Conservation (phyloP, 2,888 invertebrate species). For the Deilephila porcellus region DNA sequence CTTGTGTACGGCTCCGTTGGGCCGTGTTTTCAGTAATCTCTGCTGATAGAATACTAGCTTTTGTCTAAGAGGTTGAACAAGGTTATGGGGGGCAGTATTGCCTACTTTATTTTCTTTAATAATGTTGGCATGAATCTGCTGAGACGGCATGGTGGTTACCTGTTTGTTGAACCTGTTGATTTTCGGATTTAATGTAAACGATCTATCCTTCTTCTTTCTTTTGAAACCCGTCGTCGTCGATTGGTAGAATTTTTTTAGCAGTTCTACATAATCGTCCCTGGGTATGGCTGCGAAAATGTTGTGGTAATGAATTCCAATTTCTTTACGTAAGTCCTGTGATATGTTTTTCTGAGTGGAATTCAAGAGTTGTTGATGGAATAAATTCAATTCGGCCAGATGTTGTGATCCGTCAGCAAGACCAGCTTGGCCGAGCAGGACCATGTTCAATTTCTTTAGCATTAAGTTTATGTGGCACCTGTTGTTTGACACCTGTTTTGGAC, state of each 20-base stretch:
- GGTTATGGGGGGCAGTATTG: constrained; percentile 28
- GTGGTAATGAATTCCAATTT: constrained; percentile 81
- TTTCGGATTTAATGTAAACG: constrained; percentile 48
- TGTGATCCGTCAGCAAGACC: constrained; percentile 81
- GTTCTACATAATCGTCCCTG: constrained; percentile 69
- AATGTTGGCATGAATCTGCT: constrained; percentile 40
- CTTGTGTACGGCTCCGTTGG: constrained; percentile 51
- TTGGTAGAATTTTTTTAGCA: constrained; percentile 63
- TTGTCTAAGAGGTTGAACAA: constrained; percentile 43
- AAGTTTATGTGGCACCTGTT: constrained; percentile 72
- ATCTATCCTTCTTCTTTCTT: constrained; percentile 52
- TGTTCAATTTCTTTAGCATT: constrained; percentile 80
- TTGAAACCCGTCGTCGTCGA: constrained; percentile 39
- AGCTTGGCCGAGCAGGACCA: constrained; percentile 85
- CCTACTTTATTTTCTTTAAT: constrained; percentile 28
- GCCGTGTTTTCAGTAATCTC: constrained; percentile 51
- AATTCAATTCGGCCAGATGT: constrained; percentile 74
- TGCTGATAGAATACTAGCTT: constrained; percentile 57
- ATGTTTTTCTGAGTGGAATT: constrained; percentile 62
- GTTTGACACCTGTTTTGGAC: constrained; percentile 59
- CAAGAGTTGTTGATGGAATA: constrained; percentile 64
- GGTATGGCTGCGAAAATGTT: constrained; percentile 78
- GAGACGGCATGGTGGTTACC: constrained; percentile 50
- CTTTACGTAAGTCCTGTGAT: constrained; percentile 67
- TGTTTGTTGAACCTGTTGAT: constrained; percentile 46